Conservation (phyloP, 1,140 invertebrate genomes). For the Calosoma granatense region DNA sequence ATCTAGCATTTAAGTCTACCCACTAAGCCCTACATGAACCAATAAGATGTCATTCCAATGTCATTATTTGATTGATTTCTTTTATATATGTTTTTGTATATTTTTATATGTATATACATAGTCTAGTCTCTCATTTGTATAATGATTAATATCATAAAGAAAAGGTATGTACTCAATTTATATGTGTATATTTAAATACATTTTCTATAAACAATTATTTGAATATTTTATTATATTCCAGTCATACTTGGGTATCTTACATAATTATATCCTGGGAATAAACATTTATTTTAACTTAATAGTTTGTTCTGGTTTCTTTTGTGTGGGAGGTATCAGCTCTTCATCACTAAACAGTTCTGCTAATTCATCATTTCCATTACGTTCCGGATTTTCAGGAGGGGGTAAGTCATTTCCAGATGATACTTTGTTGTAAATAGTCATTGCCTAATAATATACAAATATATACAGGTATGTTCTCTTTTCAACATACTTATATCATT, state of each 20-base stretch:
- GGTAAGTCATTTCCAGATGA: slow-evolving; percentile 25
- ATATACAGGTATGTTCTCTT: slow-evolving; percentile 6
- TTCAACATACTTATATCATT: background rate
- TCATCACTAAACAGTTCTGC: slow-evolving; percentile 48
- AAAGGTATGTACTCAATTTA: slow-evolving; percentile 21
- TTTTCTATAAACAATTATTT: slow-evolving; percentile 19
- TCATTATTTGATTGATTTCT: background rate
- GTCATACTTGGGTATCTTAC: slow-evolving; percentile 3
- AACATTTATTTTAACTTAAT: slow-evolving; percentile 14
- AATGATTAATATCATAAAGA: slow-evolving; percentile 10
- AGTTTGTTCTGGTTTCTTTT: slow-evolving; percentile 18
- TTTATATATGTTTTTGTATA: slow-evolving; percentile 4
- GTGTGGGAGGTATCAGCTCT: slow-evolving; percentile 34
- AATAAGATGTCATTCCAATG: background rate
- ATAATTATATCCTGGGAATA: slow-evolving; percentile 12
- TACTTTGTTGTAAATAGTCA: slow-evolving; percentile 60
- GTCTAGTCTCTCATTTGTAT: background rate
- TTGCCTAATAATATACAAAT: slow-evolving; percentile 42
- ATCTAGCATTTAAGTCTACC: background rate
- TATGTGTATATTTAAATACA: slow-evolving; percentile 15
- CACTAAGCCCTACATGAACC: slow-evolving; percentile 6
- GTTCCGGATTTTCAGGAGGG: background rate
- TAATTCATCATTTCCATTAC: slow-evolving; percentile 27
- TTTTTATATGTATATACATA: slow-evolving; percentile 4
- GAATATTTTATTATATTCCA: slow-evolving; percentile 12